A percentile compares a stretch with the other conserved stretches of the same genome.
Evolutionary conservation across 2,113 vertebrate species (phyloP).

Genomic region (Eublepharis macularius): DNA sequence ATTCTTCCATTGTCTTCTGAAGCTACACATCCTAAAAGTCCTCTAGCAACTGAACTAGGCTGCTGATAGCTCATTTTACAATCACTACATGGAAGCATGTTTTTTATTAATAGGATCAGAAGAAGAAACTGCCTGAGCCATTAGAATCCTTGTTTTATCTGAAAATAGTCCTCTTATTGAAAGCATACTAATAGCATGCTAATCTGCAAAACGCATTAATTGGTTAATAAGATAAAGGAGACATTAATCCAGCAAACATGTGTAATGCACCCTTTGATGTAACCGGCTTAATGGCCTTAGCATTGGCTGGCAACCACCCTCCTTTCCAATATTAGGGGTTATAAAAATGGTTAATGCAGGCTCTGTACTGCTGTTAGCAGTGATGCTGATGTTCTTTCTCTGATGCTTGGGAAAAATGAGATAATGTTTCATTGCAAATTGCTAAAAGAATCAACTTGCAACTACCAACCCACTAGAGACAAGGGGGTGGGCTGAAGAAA

Average conservation of each 20-base stretch:
- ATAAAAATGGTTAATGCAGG: conserved; percentile 1
- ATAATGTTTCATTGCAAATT: neutral
- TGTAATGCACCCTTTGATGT: conserved; percentile 45
- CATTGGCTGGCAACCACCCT: conserved; percentile 12
- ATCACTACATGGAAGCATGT: conserved; percentile 36
- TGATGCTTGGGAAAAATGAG: neutral
- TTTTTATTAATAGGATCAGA: conserved; percentile 69
- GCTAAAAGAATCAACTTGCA: neutral
- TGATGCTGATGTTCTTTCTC: neutral
- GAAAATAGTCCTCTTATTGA: conserved; percentile 37
- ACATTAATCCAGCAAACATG: conserved; percentile 57
- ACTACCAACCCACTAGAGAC: neutral
- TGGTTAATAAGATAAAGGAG: conserved; percentile 61
- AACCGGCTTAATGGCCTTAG: conserved; percentile 26
- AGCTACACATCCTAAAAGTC: neutral
- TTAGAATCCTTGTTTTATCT: conserved; percentile 51
- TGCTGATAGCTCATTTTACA: conserved; percentile 20
- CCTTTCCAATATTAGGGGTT: conserved; percentile 19
- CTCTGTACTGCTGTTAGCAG: neutral
- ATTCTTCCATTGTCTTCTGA: conserved; percentile 6
- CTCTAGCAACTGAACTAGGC: neutral
- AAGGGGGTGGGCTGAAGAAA: neutral
- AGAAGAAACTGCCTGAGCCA: conserved; percentile 51
- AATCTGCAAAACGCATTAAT: conserved; percentile 68
- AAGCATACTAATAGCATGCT: conserved; percentile 58